Evolutionary conservation across 2,888 invertebrate genomes (phyloP), one percentile per base, ranked within the genome.

Genomic region (Papilio elwesi): DNA sequence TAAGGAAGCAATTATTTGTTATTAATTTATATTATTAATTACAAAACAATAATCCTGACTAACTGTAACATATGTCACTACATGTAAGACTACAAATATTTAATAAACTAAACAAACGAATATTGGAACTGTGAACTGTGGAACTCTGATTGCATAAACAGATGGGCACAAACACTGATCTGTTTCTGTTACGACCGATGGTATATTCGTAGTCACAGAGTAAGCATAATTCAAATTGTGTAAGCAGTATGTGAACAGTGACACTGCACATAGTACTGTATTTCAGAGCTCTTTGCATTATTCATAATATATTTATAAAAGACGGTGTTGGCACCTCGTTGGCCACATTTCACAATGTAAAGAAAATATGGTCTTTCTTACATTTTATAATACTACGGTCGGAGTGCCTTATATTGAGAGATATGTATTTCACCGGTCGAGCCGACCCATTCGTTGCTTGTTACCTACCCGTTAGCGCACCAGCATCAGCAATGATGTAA

Each of bases 191-290:
- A 36, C 55, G 12, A 57, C 55, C 55, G 36, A 26, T 57, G 36
- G 13, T 57, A 36, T 57, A 13, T 13, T 11, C 52, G n/a, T n/a
- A 52, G 6, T 26, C 55, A 57, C 55, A 57, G 53, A 55, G 11
- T 55, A 57, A 26, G 55, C 12, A 57, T 57, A 12, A 57, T 57
- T 57, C 55, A 57, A 57, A 57, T 57, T 36, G 36, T 57, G 26
- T 57, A 57, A 57, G 26, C 26, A 36, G 55, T 36, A 43, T 43
- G 36, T 26, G 26, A 36, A 57, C 55, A 36, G 12, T 49, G 49
- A 12, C 49, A 49, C 55, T 57, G 55, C 36, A 57, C 13, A 57
- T 36, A 26, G 26, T 57, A 57, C 51, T 51, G n/a, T n/a, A n/a
- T 36, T 57, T 15, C 36, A 57, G 36, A 26, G 55, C 55, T 57